Evolutionary conservation across 1,140 invertebrate genomes (phyloP).

Genomic region (Drosophila punjabiensis): DNA sequence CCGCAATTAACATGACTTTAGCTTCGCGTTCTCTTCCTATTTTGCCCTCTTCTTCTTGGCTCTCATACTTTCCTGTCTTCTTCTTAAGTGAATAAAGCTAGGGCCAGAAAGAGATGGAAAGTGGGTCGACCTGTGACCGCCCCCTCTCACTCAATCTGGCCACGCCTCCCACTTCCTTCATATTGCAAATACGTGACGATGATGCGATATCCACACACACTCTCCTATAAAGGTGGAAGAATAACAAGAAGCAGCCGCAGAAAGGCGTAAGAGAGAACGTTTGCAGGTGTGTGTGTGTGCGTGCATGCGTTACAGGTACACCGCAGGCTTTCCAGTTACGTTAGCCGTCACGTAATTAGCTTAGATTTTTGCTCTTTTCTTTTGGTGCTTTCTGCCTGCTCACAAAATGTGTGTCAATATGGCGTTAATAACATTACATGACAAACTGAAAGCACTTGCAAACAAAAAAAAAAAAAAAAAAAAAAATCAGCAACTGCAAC

Average conservation of each 20-base stretch:
- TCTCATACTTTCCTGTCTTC: slow-evolving; percentile 10
- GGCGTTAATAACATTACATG: slow-evolving; percentile 82
- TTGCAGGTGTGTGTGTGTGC: neutral
- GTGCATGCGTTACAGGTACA: slow-evolving; percentile 26
- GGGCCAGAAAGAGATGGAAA: slow-evolving; percentile 31
- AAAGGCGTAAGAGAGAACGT: slow-evolving; percentile 55
- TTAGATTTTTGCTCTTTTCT: slow-evolving; percentile 65
- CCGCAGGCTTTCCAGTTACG: slow-evolving; percentile 19
- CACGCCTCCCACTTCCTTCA: slow-evolving; percentile 42
- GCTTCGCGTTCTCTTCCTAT: slow-evolving; percentile 12
- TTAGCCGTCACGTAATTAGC: slow-evolving; percentile 74
- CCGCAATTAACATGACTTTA: slow-evolving; percentile 72
- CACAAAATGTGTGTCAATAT: slow-evolving; percentile 78
- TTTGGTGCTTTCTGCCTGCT: slow-evolving; percentile 21
- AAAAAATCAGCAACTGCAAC: slow-evolving; percentile 19
- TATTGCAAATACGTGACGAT: slow-evolving; percentile 52
- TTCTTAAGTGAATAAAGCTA: slow-evolving; percentile 12
- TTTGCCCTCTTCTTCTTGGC: slow-evolving; percentile 3
- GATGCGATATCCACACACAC: slow-evolving; percentile 24
- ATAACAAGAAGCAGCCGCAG: slow-evolving; percentile 21
- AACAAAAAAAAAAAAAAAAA: slow-evolving; percentile 25
- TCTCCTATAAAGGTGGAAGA: slow-evolving; percentile 2
- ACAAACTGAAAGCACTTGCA: slow-evolving; percentile 70
- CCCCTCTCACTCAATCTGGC: slow-evolving; percentile 44
- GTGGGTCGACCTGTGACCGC: slow-evolving; percentile 56